phyloP scores from a whole-genome alignment of 2,888 invertebrate genomes.

The Augochlorella aurata region DNA sequence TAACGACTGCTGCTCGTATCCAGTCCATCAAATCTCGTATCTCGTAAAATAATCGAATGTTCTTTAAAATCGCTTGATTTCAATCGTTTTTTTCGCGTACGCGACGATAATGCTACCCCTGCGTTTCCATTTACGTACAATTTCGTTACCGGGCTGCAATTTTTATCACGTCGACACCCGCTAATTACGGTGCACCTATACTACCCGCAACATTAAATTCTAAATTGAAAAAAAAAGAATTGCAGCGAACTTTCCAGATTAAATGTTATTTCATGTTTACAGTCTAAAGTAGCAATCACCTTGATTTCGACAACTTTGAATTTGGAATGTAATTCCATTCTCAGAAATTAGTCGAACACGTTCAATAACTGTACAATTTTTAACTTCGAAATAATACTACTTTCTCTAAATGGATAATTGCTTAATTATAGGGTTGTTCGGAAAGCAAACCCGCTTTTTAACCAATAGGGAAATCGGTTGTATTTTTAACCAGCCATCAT shows the following conservation, averaged over 20 bases:
- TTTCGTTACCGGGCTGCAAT: neutral
- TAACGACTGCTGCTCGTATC: slow-evolving; percentile 33
- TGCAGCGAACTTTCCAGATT: neutral
- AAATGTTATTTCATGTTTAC: neutral
- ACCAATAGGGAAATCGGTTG: no score
- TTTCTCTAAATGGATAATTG: no score
- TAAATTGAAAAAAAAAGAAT: neutral
- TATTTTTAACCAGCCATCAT: no score
- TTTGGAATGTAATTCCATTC: no score
- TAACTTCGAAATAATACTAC: no score
- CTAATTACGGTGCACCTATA: neutral
- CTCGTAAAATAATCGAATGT: slow-evolving; percentile 21
- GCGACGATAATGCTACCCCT: slow-evolving; percentile 1
- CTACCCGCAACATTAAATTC: neutral
- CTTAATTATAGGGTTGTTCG: no score
- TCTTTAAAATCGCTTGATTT: slow-evolving; percentile 7
- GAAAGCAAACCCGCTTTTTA: no score
- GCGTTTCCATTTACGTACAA: neutral
- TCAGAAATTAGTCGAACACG: no score
- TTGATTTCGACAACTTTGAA: no score
- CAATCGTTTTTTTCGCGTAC: neutral
- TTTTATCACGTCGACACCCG: neutral
- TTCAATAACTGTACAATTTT: no score
- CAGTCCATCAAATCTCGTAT: slow-evolving; percentile 20
- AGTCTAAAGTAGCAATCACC: no score